Conservation (phyloP, 2,888 invertebrate genomes). For the Incurvaria masculella region DNA sequence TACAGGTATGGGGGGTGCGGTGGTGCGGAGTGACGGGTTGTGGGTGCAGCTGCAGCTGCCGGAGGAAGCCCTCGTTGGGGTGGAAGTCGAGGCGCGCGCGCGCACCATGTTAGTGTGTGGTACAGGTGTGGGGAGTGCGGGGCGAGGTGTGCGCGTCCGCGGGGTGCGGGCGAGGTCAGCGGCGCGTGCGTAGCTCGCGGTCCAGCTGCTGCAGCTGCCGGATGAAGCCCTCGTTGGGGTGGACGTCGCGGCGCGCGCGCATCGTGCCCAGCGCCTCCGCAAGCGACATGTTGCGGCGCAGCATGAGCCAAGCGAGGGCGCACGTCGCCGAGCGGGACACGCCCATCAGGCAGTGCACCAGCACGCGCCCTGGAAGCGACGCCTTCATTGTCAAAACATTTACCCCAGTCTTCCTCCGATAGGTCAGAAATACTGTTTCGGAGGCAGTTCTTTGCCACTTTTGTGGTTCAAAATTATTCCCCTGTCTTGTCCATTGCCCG, state of each 20-base stretch:
- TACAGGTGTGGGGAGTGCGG: constrained; percentile 5
- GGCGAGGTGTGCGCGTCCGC: constrained; percentile 39
- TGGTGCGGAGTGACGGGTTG: too few species aligned
- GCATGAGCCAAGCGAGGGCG: constrained; percentile 78
- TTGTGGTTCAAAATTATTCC: too few species aligned
- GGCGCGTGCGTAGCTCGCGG: constrained; percentile 54
- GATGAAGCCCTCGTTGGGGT: constrained; percentile 79
- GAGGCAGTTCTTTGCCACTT: too few species aligned
- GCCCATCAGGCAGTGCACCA: constrained; percentile 80
- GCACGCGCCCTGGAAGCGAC: constrained; percentile 62
- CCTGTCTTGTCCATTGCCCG: neutral
- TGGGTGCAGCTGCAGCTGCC: too few species aligned
- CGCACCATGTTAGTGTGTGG: too few species aligned
- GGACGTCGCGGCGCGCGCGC: constrained; percentile 67
- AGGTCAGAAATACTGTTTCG: too few species aligned
- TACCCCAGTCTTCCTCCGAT: too few species aligned
- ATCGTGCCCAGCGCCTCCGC: constrained; percentile 70
- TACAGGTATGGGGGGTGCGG: too few species aligned
- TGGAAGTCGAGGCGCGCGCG: too few species aligned
- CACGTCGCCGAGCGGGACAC: constrained; percentile 81
- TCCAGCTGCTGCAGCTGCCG: constrained; percentile 71
- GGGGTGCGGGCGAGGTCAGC: too few species aligned
- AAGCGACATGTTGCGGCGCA: constrained; percentile 70
- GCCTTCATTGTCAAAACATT: constrained; percentile 5
- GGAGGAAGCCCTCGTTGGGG: too few species aligned